Evolutionary conservation across 2,797 vertebrate genomes (phyloP).

Genomic region (Bradypodion pumilum): DNA sequence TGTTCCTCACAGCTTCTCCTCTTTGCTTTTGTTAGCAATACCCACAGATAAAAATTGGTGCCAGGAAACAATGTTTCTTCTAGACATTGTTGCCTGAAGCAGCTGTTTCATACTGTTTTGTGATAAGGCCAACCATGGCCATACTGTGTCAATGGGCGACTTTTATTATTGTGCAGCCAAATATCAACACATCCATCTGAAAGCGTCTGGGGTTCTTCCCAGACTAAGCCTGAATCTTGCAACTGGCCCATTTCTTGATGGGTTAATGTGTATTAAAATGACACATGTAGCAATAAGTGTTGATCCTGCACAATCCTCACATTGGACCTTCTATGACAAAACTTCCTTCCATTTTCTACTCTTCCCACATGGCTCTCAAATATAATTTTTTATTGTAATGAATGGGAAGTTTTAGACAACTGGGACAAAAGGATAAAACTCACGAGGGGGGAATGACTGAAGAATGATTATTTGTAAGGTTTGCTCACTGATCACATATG

Average conservation of each 20-base stretch:
- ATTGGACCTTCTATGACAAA: neutral
- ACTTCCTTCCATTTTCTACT: neutral
- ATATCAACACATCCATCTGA: neutral
- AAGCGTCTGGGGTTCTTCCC: neutral
- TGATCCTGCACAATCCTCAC: neutral
- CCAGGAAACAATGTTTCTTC: neutral
- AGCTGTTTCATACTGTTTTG: neutral
- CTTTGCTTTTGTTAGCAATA: neutral
- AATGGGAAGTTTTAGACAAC: neutral
- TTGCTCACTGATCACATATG: slow-evolving; percentile 15
- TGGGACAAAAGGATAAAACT: neutral
- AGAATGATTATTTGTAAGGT: slow-evolving; percentile 36
- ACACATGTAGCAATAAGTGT: neutral
- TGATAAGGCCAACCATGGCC: neutral
- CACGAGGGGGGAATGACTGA: neutral
- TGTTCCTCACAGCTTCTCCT: neutral
- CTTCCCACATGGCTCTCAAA: neutral
- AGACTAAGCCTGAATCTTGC: neutral
- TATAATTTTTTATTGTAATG: neutral
- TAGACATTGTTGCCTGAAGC: neutral
- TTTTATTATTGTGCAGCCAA: neutral
- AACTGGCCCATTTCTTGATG: neutral
- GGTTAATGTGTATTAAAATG: neutral
- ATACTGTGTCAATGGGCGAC: neutral
- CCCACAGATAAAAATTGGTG: neutral